A percentile compares a stretch with the other conserved stretches of the same genome.
Conservation (phyloP, 2,113 vertebrate genomes). For the Columba janthina region DNA sequence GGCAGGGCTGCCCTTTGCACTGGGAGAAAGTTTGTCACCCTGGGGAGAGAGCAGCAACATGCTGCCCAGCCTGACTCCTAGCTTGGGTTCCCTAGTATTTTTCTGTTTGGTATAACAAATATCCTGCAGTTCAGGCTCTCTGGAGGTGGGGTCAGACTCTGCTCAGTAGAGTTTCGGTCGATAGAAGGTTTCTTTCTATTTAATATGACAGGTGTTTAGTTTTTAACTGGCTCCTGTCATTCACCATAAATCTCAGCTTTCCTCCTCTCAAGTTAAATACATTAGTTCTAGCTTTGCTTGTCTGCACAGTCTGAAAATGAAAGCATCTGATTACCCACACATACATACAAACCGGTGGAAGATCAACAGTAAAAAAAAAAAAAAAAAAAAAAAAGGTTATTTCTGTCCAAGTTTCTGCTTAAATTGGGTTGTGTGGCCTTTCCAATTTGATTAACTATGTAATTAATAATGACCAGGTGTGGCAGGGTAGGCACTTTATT, state of each 20-base stretch:
- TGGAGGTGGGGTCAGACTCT: not conserved
- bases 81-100: not conserved
- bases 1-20: not conserved
- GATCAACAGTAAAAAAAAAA: not conserved
- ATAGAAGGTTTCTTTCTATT: not conserved
- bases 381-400: not conserved
- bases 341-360: not conserved
- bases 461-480: slow-evolving; percentile 27
- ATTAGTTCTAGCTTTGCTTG: not conserved
- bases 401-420: slow-evolving; percentile 2
- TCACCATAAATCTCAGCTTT: not conserved
- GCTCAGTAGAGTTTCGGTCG: not conserved
- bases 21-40: not conserved
- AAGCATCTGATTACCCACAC: not conserved
- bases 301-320: not conserved
- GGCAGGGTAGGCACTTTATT: not conserved
- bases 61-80: not conserved
- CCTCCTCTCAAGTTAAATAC: not conserved
- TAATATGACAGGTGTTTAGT: not conserved
- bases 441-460: slow-evolving; percentile 8
- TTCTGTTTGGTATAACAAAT: not conserved
- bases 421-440: not conserved
- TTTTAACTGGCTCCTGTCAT: not conserved
- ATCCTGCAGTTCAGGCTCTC: not conserved
- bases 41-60: not conserved